These are phyloP conservation scores for Tetrao urogallus DNA, from an alignment of 2,113 vertebrate species.

Conservation along the genomic window DNA sequence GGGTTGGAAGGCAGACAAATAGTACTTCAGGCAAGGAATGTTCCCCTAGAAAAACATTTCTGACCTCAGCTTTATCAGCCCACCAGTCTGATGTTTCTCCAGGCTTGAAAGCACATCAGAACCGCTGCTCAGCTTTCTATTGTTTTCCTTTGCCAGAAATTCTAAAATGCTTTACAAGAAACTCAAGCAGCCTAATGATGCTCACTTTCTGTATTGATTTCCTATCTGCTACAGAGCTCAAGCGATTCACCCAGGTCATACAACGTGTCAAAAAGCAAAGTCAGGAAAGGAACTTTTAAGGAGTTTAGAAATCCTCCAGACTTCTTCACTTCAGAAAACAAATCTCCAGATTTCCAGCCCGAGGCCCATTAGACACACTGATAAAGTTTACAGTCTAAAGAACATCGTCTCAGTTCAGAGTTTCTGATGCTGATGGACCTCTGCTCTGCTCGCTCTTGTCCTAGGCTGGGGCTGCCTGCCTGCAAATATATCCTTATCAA, in stretches of 20 bases:
- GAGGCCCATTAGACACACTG: neutral
- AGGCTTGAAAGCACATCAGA: neutral
- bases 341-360: neutral
- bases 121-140: neutral
- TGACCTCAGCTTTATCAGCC: neutral
- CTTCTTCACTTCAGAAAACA: neutral
- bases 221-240: neutral
- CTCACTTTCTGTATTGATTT: slow-evolving; percentile 2
- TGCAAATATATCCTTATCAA: neutral
- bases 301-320: neutral
- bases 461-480: neutral
- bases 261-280: neutral
- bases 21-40: neutral
- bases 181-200: neutral
- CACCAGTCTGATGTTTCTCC: neutral
- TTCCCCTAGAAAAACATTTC: neutral
- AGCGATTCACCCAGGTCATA: neutral
- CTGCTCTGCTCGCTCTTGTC: neutral
- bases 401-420: neutral
- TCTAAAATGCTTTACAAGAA: slow-evolving; percentile 6
- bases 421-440: neutral
- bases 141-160: slow-evolving; percentile 1
- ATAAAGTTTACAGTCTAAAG: no score
- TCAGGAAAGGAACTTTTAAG: neutral
- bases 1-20: neutral